Evolutionary conservation across 2,888 invertebrate genomes (phyloP).

Genomic region (Labia minor): DNA sequence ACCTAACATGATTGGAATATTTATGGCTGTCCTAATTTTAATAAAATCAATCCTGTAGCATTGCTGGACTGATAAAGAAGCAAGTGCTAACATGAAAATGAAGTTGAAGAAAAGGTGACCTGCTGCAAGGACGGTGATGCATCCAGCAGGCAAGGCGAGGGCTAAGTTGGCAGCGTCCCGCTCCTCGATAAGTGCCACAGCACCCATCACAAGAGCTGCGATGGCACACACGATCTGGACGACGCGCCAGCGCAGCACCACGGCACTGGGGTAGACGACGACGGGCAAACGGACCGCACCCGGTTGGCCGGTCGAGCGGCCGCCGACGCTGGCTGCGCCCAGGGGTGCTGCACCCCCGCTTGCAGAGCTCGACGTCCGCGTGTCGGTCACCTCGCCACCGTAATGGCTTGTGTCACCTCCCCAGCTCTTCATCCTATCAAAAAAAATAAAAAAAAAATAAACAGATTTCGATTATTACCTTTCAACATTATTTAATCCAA

Average conservation of each 20-base stretch:
- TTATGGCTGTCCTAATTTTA: too few species aligned
- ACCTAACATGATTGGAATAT: too few species aligned
- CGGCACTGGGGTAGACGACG: slow-evolving; percentile 39
- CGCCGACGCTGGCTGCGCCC: background rate
- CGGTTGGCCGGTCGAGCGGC: background rate
- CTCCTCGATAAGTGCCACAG: slow-evolving; percentile 52
- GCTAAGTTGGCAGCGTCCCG: slow-evolving; percentile 50
- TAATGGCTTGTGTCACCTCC: background rate
- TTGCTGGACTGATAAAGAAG: too few species aligned
- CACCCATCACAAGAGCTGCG: slow-evolving; percentile 49
- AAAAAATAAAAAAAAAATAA: too few species aligned
- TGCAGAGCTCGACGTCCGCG: background rate
- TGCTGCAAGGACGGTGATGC: slow-evolving; percentile 47
- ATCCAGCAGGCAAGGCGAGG: slow-evolving; percentile 49
- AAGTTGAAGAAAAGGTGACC: slow-evolving; percentile 33
- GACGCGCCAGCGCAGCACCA: slow-evolving; percentile 46
- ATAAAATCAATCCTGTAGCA: too few species aligned
- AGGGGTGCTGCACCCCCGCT: background rate
- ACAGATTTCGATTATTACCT: too few species aligned
- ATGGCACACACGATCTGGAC: slow-evolving; percentile 46
- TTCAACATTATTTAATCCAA: too few species aligned
- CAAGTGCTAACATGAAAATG: too few species aligned
- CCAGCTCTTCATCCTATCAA: background rate
- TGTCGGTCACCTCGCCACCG: background rate
- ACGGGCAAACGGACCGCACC: background rate